Evolutionary conservation across 2,888 invertebrate species (phyloP), one percentile per base, ranked within the genome.

Genomic region (Muscina levida): DNA sequence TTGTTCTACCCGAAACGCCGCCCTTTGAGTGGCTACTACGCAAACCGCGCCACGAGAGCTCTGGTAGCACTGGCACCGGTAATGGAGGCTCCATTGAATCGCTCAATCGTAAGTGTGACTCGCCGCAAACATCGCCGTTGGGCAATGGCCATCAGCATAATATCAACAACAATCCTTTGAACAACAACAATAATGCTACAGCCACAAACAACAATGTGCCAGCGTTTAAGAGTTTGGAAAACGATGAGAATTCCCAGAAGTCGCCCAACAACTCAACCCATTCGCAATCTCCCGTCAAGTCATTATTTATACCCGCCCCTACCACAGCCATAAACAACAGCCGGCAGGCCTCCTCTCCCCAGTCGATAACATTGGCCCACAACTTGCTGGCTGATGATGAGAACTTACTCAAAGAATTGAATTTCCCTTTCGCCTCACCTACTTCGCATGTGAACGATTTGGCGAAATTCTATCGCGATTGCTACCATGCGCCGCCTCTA

Each of bases 11-110:
- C 15, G 91, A 94, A 84, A 93, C 94, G 74, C 93, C 93, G 0
- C 95, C 96, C 0, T 93, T 96, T 83, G 94, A 92, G 85, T 93
- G 91, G 91, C 79, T 91, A 10, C 72, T 91, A 22, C 85, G 87
- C 6, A 88, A 87, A 31, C 85, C 87, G 4, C 86, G 88, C 6
- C 84, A 85, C 2, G 88, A 87, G 68, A 88, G 88, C 78, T 76
- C 76, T 26, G 80, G 84, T n/a, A 82, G 84, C 15, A 81, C 75
- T 0, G 85, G 74, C 1, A 77, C 80, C 15, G 84, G 82, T 26
- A 82, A 74, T 37, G 76, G 81, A n/a, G 85, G 87, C 22, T 89
- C 88, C 13, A 83, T 87, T 17, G 88, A 88, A 53, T 88, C 88
- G 6, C 82, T 88, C 17, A 84, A 84, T 84, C 87, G 86, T 11